Percentiles rank a stretch among this genome's conserved stretches.
These are phyloP conservation scores for Marmota flaviventris DNA, from an alignment of 2,113 vertebrate species.

Conservation along the genomic window DNA sequence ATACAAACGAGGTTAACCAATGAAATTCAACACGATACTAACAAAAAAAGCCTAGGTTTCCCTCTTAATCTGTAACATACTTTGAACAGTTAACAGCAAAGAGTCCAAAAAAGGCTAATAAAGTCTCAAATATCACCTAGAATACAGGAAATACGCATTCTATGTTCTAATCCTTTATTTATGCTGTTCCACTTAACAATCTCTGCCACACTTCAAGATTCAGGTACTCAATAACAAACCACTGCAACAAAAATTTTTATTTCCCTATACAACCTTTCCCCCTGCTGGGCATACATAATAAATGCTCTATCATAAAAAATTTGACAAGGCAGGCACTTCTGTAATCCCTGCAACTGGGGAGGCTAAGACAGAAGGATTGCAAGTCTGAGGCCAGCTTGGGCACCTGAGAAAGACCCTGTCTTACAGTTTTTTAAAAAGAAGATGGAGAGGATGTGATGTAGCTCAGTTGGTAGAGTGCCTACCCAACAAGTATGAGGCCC, in stretches of 20 bases:
- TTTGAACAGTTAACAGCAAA: conserved; percentile 45
- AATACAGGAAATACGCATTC: neutral
- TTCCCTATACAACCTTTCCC: neutral
- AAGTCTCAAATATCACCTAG: neutral
- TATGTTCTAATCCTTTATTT: neutral
- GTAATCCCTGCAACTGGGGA: neutral
- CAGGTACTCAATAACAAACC: neutral
- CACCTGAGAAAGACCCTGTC: neutral
- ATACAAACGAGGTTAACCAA: conserved; percentile 14
- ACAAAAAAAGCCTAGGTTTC: neutral
- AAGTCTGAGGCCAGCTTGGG: neutral
- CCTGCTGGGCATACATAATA: neutral
- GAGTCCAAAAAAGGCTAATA: neutral
- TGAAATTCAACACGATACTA: conserved; percentile 21
- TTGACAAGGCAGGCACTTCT: neutral
- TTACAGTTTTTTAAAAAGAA: too few species aligned
- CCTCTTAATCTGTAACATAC: neutral
- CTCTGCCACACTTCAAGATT: neutral
- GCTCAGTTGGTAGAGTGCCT: too few species aligned
- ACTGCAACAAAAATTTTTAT: neutral
- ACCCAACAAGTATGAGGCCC: too few species aligned
- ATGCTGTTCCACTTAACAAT: neutral
- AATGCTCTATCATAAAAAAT: neutral
- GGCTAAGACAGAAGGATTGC: neutral
- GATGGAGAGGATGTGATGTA: too few species aligned